Percentiles rank a stretch among this genome's conserved stretches.
Conservation (phyloP, 2,797 vertebrate species). For the Sebastes minor region DNA sequence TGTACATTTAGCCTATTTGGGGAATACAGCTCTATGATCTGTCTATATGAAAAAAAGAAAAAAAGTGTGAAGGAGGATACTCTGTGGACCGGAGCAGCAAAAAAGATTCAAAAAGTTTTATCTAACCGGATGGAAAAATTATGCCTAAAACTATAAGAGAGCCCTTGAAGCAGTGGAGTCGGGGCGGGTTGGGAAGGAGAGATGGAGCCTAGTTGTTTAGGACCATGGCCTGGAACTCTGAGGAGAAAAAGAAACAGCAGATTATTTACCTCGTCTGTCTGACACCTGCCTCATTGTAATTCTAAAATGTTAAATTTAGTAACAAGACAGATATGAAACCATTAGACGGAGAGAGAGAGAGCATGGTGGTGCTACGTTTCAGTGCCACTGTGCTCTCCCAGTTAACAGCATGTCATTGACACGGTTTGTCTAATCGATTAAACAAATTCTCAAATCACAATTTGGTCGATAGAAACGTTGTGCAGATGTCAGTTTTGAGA, state of each 20-base stretch:
- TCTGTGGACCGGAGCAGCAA: constrained; percentile 38
- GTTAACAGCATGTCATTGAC: not conserved
- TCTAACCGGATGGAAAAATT: constrained; percentile 20
- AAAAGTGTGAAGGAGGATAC: constrained; percentile 27
- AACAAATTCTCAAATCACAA: not conserved
- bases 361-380: not conserved
- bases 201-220: constrained; percentile 75
- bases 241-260: constrained; percentile 16
- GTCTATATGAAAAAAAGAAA: constrained; percentile 55
- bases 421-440: not conserved
- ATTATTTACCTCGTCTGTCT: not conserved
- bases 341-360: not conserved
- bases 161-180: constrained; percentile 44
- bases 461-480: not conserved
- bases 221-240: constrained; percentile 96
- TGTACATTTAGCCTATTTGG: constrained; percentile 57
- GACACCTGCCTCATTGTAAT: not conserved
- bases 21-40: constrained; percentile 27
- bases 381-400: not conserved
- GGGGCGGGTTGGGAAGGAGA: not conserved
- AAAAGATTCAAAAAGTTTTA: constrained; percentile 2
- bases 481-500: not conserved
- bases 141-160: constrained; percentile 33
- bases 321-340: not conserved
- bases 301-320: not conserved